phyloP scores from a whole-genome alignment of 2,113 vertebrate species.

The Entelurus aequoreus region DNA sequence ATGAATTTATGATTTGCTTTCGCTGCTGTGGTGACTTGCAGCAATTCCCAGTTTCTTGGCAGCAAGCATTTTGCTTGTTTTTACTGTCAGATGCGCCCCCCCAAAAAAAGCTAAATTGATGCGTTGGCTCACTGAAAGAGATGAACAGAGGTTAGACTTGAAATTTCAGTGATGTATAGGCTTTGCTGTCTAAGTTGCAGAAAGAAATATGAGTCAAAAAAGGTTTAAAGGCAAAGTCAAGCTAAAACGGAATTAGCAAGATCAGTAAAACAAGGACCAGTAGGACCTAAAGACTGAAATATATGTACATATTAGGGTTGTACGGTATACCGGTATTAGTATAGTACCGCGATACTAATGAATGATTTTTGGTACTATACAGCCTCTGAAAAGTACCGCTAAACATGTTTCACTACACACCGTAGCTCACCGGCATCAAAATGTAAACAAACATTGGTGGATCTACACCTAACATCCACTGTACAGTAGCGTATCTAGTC shows the following conservation, averaged over 20 bases:
- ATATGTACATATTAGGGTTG: not conserved
- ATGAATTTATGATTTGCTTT: slow-evolving; percentile 23
- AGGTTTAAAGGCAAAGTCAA: not conserved
- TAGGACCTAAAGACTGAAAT: not conserved
- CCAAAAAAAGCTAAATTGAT: not conserved
- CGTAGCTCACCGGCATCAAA: too few species aligned
- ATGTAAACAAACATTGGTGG: too few species aligned
- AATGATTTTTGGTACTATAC: too few species aligned
- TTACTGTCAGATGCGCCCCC: slow-evolving; percentile 23
- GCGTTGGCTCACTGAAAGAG: slow-evolving; percentile 8
- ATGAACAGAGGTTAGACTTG: slow-evolving; percentile 40
- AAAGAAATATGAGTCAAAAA: not conserved
- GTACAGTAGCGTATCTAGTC: too few species aligned
- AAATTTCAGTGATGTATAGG: slow-evolving; percentile 28
- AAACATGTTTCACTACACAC: too few species aligned
- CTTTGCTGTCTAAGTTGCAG: slow-evolving; percentile 7
- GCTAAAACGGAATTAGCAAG: not conserved
- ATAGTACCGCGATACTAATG: too few species aligned
- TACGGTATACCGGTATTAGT: too few species aligned
- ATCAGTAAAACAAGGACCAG: not conserved
- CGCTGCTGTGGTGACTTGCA: slow-evolving; percentile 24
- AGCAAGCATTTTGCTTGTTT: slow-evolving; percentile 25
- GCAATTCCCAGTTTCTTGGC: slow-evolving; percentile 31
- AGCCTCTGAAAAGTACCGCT: too few species aligned
- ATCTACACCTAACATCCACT: too few species aligned